Percentiles rank a stretch among this genome's conserved stretches.
These are phyloP conservation scores for Ceratotherium simum DNA, from an alignment of 2,113 vertebrate species.

Conservation along the genomic window DNA sequence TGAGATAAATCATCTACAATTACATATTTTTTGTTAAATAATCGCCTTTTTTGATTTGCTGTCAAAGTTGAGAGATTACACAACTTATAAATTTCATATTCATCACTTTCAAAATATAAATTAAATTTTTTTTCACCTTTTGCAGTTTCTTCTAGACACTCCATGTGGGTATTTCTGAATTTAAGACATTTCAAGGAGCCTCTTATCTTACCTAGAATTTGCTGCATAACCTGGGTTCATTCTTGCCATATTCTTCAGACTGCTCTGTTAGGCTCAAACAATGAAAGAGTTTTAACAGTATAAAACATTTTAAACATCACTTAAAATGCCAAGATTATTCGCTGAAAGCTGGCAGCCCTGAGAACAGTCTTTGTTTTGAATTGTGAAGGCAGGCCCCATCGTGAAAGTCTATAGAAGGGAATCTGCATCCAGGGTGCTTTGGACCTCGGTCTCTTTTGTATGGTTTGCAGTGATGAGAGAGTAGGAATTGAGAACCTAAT, in stretches of 20 bases:
- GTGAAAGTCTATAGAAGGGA: neutral
- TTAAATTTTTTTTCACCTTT: neutral
- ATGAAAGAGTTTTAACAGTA: conserved; percentile 41
- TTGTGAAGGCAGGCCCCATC: neutral
- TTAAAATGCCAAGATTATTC: conserved; percentile 64
- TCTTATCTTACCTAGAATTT: neutral
- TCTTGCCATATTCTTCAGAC: neutral
- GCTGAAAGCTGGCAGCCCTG: neutral
- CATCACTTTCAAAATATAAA: neutral
- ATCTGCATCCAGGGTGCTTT: neutral
- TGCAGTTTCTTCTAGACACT: neutral
- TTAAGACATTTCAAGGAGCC: neutral
- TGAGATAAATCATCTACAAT: neutral
- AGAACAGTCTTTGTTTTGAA: conserved; percentile 38
- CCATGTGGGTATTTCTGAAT: neutral
- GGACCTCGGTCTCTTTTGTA: neutral
- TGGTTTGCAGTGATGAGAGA: neutral
- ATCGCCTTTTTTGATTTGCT: neutral
- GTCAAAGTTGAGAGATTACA: neutral
- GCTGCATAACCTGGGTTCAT: neutral
- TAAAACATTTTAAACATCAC: conserved; percentile 42
- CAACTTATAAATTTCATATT: neutral
- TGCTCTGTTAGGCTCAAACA: conserved; percentile 45
- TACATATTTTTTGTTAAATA: neutral
- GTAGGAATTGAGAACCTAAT: conserved; percentile 47